phyloP scores from a whole-genome alignment of 1,140 invertebrate species.

The Heliconius hermathena region DNA sequence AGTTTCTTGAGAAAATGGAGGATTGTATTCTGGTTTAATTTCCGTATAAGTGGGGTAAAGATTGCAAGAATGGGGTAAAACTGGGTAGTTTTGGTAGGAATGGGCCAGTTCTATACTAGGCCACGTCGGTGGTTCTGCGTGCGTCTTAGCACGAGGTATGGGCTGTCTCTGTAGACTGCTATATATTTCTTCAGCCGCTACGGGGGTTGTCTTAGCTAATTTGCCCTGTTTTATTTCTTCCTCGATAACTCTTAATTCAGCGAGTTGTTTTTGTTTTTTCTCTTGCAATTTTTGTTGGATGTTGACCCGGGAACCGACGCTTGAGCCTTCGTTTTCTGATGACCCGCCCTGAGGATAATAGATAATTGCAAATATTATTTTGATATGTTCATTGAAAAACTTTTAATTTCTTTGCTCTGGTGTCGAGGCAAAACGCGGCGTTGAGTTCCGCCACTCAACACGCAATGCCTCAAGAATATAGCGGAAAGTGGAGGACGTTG shows the following conservation, averaged over 20 bases:
- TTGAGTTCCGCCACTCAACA: too few species aligned
- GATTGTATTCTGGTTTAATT: constrained; percentile 67
- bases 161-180: constrained; percentile 82
- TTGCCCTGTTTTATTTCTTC: constrained; percentile 94
- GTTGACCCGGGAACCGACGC: constrained; percentile 89
- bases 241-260: constrained; percentile 91
- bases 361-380: too few species aligned
- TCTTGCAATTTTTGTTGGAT: constrained; percentile 94
- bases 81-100: constrained; percentile 73
- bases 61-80: constrained; percentile 69
- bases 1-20: neutral
- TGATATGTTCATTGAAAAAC: too few species aligned
- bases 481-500: too few species aligned
- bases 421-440: too few species aligned
- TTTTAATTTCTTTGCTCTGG: too few species aligned
- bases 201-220: constrained; percentile 81
- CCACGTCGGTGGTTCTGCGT: constrained; percentile 78
- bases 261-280: constrained; percentile 93
- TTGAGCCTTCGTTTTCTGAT: constrained; percentile 88
- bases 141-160: constrained; percentile 83
- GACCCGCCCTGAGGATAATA: constrained; percentile 79
- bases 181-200: constrained; percentile 80
- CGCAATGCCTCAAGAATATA: too few species aligned
- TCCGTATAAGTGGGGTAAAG: constrained; percentile 71
- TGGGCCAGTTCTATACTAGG: constrained; percentile 66